These are phyloP conservation scores for Cryptotis parvus DNA, from an alignment of 2,113 vertebrate genomes.

Conservation along the genomic window DNA sequence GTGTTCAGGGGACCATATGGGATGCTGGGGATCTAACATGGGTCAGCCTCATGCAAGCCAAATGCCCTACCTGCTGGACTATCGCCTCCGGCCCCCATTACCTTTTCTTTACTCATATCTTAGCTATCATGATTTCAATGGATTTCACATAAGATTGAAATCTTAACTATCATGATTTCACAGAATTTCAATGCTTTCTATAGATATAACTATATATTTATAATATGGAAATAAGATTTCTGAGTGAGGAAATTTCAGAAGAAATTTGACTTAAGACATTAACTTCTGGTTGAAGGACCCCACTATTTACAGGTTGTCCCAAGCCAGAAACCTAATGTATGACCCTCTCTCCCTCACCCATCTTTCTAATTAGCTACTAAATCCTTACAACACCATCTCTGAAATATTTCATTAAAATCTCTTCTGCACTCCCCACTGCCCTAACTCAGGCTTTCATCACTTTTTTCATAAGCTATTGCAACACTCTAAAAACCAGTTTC, in stretches of 20 bases:
- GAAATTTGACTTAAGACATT: conserved; percentile 24
- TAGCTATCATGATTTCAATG: not conserved
- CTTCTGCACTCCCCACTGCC: conserved; percentile 14
- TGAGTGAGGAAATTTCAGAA: not conserved
- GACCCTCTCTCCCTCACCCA: not conserved
- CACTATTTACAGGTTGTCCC: conserved; percentile 19
- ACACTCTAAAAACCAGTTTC: conserved; percentile 76
- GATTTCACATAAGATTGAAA: too few relatives aligned
- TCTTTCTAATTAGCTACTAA: conserved; percentile 57
- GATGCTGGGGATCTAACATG: too few relatives aligned
- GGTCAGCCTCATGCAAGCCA: too few relatives aligned
- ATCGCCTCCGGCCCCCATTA: too few relatives aligned
- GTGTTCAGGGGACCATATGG: too few relatives aligned
- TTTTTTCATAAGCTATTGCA: conserved; percentile 51
- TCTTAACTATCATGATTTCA: not conserved
- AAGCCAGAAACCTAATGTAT: conserved; percentile 16
- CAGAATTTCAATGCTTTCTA: conserved; percentile 3
- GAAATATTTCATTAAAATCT: conserved; percentile 51
- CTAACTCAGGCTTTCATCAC: conserved; percentile 54
- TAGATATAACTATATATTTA: not conserved
- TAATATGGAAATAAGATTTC: conserved; percentile 16
- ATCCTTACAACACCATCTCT: conserved; percentile 25
- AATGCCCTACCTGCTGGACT: too few relatives aligned
- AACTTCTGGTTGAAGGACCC: not conserved
- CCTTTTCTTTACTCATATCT: not conserved